Percentiles rank a stretch among this genome's conserved stretches.
These are phyloP conservation scores for Pachycephus smyrnensis DNA, from an alignment of 2,888 invertebrate genomes.

Conservation along the genomic window DNA sequence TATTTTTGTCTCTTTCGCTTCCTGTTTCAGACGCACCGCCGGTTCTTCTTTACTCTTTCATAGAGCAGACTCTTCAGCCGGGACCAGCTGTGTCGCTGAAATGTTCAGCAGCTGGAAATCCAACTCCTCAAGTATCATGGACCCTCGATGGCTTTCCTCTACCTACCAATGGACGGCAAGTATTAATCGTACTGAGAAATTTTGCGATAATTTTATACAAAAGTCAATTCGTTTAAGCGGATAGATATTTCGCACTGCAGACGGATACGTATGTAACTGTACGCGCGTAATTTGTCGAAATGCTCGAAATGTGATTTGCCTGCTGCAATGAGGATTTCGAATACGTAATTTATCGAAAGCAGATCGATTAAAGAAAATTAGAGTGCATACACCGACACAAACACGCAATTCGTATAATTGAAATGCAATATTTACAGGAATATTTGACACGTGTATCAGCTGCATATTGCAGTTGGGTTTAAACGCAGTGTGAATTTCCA, in stretches of 20 bases:
- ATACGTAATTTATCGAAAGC: neutral
- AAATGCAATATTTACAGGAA: neutral
- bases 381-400: neutral
- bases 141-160: constrained; percentile 79
- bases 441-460: neutral
- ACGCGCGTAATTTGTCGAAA: neutral
- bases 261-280: neutral
- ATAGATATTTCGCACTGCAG: neutral
- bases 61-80: constrained; percentile 82
- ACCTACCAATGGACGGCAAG: constrained; percentile 71
- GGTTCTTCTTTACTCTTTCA: constrained; percentile 79
- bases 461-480: neutral
- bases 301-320: neutral
- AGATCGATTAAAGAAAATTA: neutral
- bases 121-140: constrained; percentile 83
- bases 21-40: constrained; percentile 78
- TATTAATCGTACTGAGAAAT: neutral
- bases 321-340: neutral
- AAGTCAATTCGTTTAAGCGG: neutral
- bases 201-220: neutral
- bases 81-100: constrained; percentile 83
- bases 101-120: constrained; percentile 82
- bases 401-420: neutral
- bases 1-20: neutral
- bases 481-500: neutral